Evolutionary conservation across 2,888 invertebrate species (phyloP).

Genomic region (Dolichopus griseipennis): DNA sequence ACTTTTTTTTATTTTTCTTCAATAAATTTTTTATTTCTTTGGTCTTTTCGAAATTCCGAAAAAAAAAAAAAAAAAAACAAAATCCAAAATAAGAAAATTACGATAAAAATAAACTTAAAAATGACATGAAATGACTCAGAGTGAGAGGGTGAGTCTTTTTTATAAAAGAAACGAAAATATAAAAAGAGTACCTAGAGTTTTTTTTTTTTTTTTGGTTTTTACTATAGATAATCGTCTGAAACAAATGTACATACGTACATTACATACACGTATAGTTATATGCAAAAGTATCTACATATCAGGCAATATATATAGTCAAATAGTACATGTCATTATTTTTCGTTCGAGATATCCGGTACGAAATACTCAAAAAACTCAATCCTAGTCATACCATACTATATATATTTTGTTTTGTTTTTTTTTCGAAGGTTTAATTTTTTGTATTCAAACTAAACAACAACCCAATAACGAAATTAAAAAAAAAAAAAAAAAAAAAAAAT

Average conservation of each 20-base stretch:
- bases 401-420: no score
- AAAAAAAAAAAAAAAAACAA: no score
- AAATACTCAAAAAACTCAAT: neutral
- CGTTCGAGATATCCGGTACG: neutral
- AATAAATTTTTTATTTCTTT: conserved; percentile 4
- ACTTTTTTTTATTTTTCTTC: conserved; percentile 2
- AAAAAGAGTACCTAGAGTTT: neutral
- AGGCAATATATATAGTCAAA: neutral
- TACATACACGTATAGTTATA: no score
- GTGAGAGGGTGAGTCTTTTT: conserved; percentile 2
- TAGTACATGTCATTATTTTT: neutral
- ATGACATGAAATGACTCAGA: conserved; percentile 3
- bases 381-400: neutral
- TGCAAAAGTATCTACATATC: neutral
- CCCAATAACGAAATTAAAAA: neutral
- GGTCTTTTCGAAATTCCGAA: neutral
- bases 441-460: neutral
- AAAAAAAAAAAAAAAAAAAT: neutral
- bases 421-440: neutral
- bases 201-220: no score
- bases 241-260: neutral
- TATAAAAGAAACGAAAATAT: neutral
- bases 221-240: no score
- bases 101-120: neutral
- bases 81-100: no score